Percentiles rank a stretch among this genome's conserved stretches.
Evolutionary conservation across 2,797 vertebrate species (phyloP).

Genomic region (Thripadectes ignobilis): DNA sequence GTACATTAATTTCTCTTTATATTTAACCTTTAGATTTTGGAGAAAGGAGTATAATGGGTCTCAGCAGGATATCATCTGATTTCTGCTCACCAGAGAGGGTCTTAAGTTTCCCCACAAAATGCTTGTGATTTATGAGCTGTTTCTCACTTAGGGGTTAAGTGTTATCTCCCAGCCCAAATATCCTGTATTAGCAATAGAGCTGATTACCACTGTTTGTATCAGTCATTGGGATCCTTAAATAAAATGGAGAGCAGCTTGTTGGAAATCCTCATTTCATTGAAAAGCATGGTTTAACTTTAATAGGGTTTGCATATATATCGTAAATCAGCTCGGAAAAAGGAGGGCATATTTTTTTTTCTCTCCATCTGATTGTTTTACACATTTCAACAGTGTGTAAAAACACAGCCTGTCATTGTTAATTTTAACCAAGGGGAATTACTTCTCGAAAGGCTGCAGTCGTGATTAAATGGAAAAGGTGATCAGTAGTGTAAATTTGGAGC

Average conservation of each 20-base stretch:
- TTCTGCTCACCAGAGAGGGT: conserved; percentile 44
- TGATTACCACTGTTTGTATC: conserved; percentile 41
- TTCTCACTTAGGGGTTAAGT: conserved; percentile 65
- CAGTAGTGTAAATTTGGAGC: conserved; percentile 70
- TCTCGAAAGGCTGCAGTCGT: conserved; percentile 38
- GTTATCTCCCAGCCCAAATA: conserved; percentile 59
- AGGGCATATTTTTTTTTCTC: conserved; percentile 19
- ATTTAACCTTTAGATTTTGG: conserved; percentile 67
- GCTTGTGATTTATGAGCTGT: conserved; percentile 69
- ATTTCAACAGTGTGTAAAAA: conserved; percentile 63
- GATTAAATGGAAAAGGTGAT: conserved; percentile 63
- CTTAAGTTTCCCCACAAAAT: conserved; percentile 24
- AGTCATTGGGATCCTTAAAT: conserved; percentile 59
- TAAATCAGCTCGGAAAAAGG: conserved; percentile 66
- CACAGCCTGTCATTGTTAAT: conserved; percentile 62
- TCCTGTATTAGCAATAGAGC: conserved; percentile 42
- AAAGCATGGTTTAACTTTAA: conserved; percentile 73
- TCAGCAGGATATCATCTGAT: conserved; percentile 46
- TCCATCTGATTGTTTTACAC: conserved; percentile 55
- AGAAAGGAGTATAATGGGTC: conserved; percentile 51
- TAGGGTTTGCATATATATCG: conserved; percentile 65
- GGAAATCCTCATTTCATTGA: conserved; percentile 67
- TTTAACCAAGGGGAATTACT: conserved; percentile 67
- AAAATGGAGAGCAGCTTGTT: conserved; percentile 60
- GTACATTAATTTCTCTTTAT: conserved; percentile 61